A percentile compares a stretch with the other conserved stretches of the same genome.
phyloP scores from a whole-genome alignment of 2,113 vertebrate genomes.

The Psilopsiagon aymara region DNA sequence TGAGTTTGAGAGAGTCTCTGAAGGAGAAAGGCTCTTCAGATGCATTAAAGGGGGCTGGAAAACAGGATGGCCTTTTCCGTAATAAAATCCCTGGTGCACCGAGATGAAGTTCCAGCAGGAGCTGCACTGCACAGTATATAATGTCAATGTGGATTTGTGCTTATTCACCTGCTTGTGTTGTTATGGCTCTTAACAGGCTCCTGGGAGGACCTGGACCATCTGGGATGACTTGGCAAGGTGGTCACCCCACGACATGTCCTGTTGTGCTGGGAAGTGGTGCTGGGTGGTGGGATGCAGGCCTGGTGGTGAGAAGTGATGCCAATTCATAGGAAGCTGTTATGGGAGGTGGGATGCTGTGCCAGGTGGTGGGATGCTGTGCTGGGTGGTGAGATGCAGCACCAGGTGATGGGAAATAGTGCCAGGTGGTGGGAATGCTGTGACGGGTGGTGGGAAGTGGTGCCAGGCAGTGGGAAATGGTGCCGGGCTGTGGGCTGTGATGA shows the following conservation, averaged over 20 bases:
- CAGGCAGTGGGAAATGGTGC: neutral
- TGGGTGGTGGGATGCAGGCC: neutral
- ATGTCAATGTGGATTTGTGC: neutral
- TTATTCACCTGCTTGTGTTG: neutral
- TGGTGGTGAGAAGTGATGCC: neutral
- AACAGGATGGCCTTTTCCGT: neutral
- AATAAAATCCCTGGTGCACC: neutral
- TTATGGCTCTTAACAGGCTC: fast-evolving
- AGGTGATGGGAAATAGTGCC: too few species aligned
- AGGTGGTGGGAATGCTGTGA: neutral
- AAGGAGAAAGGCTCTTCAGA: constrained; percentile 2
- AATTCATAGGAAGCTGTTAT: neutral
- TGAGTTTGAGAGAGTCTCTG: neutral
- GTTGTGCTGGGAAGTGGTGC: fast-evolving
- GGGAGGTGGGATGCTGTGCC: neutral
- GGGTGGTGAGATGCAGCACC: too few species aligned
- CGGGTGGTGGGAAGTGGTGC: neutral
- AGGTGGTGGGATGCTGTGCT: neutral
- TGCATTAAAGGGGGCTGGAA: neutral
- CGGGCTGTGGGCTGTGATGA: too few species aligned
- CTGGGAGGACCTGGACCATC: neutral
- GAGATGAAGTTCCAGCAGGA: neutral
- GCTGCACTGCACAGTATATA: fast-evolving
- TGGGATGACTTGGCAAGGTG: neutral
- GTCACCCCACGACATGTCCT: fast-evolving